Evolutionary conservation across 30 jellyfish, hydroid and myxozoan genomes (phyloP).

Genomic region (Clytia hemisphaerica): DNA sequence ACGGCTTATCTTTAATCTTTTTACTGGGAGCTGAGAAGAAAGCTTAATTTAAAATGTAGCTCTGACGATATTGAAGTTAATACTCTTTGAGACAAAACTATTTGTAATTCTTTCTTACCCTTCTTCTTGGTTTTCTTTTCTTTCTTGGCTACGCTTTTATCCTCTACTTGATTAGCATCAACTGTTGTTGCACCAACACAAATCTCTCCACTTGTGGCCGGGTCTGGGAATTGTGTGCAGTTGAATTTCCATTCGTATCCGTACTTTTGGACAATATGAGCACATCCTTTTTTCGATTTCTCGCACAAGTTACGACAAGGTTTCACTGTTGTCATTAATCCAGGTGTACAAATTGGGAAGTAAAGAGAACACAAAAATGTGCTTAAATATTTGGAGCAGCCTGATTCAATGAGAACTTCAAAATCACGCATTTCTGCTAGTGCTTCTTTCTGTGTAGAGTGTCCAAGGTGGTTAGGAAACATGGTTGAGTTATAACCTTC

Average conservation of each 20-base stretch:
- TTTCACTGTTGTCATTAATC: neutral
- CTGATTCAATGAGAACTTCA: neutral
- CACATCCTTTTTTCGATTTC: conserved; percentile 2
- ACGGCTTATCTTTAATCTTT: too few relatives aligned
- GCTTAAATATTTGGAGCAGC: neutral
- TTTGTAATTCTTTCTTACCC: too few relatives aligned
- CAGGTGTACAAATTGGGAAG: neutral
- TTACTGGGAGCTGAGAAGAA: too few relatives aligned
- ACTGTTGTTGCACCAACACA: neutral
- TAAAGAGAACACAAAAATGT: neutral
- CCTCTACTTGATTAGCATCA: neutral
- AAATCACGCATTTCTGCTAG: neutral
- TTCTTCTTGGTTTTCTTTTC: too few relatives aligned
- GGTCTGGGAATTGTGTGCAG: neutral
- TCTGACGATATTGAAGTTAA: too few relatives aligned
- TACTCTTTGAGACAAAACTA: too few relatives aligned
- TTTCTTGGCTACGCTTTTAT: too few relatives aligned
- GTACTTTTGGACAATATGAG: neutral
- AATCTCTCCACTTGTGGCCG: neutral
- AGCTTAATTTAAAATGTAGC: too few relatives aligned
- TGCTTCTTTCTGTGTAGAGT: neutral
- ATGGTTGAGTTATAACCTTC: neutral
- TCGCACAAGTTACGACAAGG: neutral
- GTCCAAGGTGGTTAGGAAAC: neutral
- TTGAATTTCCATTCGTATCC: neutral